Evolutionary conservation across 2,888 invertebrate genomes (phyloP).

Genomic region (Tenthredo mesomela): DNA sequence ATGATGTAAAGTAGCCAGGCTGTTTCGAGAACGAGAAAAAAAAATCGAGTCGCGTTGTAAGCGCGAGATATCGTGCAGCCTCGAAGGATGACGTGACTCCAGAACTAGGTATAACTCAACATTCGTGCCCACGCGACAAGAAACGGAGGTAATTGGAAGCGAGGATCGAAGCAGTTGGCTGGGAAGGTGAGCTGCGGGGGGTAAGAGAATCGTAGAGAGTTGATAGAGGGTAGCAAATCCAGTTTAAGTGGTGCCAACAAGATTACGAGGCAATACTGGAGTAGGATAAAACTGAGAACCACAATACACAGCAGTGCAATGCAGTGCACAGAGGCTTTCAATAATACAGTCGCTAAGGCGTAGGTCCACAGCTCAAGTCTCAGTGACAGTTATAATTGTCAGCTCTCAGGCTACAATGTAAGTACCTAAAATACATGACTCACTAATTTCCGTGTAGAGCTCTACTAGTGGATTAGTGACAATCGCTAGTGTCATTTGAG

Average conservation of each 20-base stretch:
- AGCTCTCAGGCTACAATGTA: neutral
- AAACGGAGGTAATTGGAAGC: slow-evolving; percentile 31
- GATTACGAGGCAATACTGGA: neutral
- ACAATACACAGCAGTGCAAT: neutral
- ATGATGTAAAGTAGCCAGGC: neutral
- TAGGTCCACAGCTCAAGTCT: neutral
- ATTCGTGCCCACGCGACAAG: slow-evolving; percentile 25
- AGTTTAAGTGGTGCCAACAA: slow-evolving; percentile 1
- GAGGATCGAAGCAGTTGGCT: neutral
- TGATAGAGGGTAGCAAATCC: neutral
- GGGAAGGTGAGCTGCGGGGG: neutral
- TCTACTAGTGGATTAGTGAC: neutral
- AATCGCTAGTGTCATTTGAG: neutral
- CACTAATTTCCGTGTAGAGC: neutral
- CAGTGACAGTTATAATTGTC: neutral
- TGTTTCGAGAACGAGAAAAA: slow-evolving; percentile 9
- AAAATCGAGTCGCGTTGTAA: slow-evolving; percentile 28
- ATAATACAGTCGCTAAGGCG: neutral
- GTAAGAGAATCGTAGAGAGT: neutral
- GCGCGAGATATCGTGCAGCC: slow-evolving; percentile 47
- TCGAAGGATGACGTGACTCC: slow-evolving; percentile 42
- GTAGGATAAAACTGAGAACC: slow-evolving; percentile 3
- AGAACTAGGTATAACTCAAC: neutral
- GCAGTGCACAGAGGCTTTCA: neutral
- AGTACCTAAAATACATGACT: neutral